Conservation (phyloP, 2,113 vertebrate species). For the Vanacampus margaritifer region DNA sequence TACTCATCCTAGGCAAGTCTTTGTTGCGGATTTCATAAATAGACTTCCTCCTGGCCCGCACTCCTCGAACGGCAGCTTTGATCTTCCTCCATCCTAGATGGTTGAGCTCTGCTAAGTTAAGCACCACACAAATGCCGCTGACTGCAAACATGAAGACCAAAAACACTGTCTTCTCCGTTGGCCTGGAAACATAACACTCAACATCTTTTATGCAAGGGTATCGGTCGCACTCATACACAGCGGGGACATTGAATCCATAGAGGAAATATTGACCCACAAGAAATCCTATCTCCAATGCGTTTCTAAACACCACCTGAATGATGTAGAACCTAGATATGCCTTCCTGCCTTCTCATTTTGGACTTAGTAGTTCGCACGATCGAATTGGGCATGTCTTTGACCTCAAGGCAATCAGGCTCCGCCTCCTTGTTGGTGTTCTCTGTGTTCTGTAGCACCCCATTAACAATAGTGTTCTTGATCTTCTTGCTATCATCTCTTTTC, state of each 20-base stretch:
- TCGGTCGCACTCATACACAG: slow-evolving; percentile 86
- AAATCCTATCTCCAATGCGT: slow-evolving; percentile 89
- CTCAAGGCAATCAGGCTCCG: slow-evolving; percentile 82
- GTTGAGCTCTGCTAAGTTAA: slow-evolving; percentile 89
- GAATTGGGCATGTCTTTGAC: slow-evolving; percentile 81
- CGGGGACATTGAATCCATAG: slow-evolving; percentile 87
- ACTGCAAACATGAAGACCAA: slow-evolving; percentile 92
- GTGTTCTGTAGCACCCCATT: slow-evolving; percentile 90
- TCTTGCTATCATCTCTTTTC: slow-evolving; percentile 82
- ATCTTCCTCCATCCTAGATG: slow-evolving; percentile 92
- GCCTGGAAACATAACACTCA: slow-evolving; percentile 89
- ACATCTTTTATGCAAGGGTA: slow-evolving; percentile 92
- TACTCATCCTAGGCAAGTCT: slow-evolving; percentile 84
- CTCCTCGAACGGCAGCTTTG: slow-evolving; percentile 85
- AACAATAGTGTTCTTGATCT: slow-evolving; percentile 85
- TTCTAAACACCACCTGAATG: slow-evolving; percentile 92
- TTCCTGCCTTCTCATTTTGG: slow-evolving; percentile 87
- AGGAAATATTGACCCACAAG: slow-evolving; percentile 90
- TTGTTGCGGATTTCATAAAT: slow-evolving; percentile 90
- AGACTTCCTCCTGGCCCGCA: slow-evolving; percentile 88
- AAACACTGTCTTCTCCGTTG: slow-evolving; percentile 90
- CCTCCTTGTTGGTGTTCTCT: slow-evolving; percentile 84
- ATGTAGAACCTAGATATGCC: slow-evolving; percentile 93
- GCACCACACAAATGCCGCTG: slow-evolving; percentile 86
- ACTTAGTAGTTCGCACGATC: slow-evolving; percentile 79